Percentiles rank a stretch among this genome's conserved stretches.
phyloP scores from a whole-genome alignment of 2,888 invertebrate genomes.

The Cremastobaeus sp. region DNA sequence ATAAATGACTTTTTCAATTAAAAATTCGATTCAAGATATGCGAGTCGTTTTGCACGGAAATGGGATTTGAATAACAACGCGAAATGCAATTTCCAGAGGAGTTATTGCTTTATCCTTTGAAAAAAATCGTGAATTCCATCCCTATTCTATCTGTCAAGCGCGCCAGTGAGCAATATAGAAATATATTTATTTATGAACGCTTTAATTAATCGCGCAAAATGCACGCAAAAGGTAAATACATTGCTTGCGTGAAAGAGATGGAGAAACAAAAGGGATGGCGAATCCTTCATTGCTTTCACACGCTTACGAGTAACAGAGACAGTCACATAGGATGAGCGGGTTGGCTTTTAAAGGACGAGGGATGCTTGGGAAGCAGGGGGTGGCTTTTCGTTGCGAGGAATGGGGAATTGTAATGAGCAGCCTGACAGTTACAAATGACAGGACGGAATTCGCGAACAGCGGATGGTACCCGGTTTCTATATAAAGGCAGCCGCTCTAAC shows the following conservation, averaged over 20 bases:
- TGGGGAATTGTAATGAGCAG: slow-evolving; percentile 79
- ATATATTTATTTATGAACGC: slow-evolving; percentile 55
- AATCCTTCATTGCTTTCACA: slow-evolving; percentile 42
- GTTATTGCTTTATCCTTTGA: slow-evolving; percentile 45
- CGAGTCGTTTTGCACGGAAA: slow-evolving; percentile 30
- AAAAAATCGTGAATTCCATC: slow-evolving; percentile 44
- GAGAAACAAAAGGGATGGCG: slow-evolving; percentile 49
- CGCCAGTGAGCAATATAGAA: slow-evolving; percentile 36
- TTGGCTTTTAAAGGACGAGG: slow-evolving; percentile 60
- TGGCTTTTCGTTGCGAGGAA: slow-evolving; percentile 72
- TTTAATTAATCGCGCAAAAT: slow-evolving; percentile 57
- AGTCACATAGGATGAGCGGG: slow-evolving; percentile 43
- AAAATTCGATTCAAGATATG: slow-evolving; percentile 46
- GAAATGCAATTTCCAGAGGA: slow-evolving; percentile 38
- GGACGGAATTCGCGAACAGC: slow-evolving; percentile 78
- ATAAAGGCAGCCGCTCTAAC: slow-evolving; percentile 74
- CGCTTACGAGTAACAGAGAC: slow-evolving; percentile 59
- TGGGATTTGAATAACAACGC: slow-evolving; percentile 43
- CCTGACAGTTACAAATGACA: slow-evolving; percentile 79
- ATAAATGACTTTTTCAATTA: slow-evolving; percentile 42
- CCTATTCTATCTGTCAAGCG: slow-evolving; percentile 44
- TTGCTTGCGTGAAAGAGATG: slow-evolving; percentile 63
- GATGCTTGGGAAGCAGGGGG: slow-evolving; percentile 63
- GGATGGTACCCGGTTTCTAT: slow-evolving; percentile 75
- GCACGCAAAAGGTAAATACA: slow-evolving; percentile 63